Base-by-base conservation (phyloP, 2,888 invertebrate genomes). In the Clanis bilineata region DNA sequence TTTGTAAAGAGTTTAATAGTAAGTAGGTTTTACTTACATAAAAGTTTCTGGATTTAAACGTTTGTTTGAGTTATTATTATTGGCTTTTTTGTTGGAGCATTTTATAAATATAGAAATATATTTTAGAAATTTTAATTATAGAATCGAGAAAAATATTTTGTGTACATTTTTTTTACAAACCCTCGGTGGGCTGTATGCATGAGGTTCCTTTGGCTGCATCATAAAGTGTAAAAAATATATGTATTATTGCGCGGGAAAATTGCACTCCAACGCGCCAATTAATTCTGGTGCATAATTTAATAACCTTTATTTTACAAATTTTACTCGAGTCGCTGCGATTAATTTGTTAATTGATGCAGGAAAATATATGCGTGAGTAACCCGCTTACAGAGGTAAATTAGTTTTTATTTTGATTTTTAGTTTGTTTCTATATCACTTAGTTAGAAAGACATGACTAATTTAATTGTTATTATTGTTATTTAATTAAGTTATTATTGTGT, bases 231-330 rank as follows among this genome's bases (percentile, higher is more conserved):
- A 51, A 51, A 47, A 51, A 51, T 51, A 18, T 18, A 32, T 51
- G 18, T 32, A 51, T 58, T 25, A 47, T 25, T 58, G 45, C 36
- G 36, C 51, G 51, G 51, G 51, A 51, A 51, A 32, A 10, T 32
- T 51, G 32, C 22, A 36, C 22, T 44, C 57, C 57, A 57, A 57
- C 22, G 45, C 22, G 57, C 57, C 57, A 57, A 57, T 57, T 57
- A 57, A 45, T 57, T 22, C 44, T 45, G 22, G 44, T 57, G 21
- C 45, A 36, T 57, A 57, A 57, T 57, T 57, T 57, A 45, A 38
- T 57, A 57, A 45, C 45, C 32, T 38, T 45, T 45, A 57, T 51
- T 51, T 51, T 51, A 51, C 32, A 51, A 21, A 51, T 51, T 51
- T 51, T 51, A 3, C 18, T 51, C 51, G 51, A 10, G 51, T 32